Conservation (phyloP, 1,140 invertebrate genomes). For the Philaenus spumarius region DNA sequence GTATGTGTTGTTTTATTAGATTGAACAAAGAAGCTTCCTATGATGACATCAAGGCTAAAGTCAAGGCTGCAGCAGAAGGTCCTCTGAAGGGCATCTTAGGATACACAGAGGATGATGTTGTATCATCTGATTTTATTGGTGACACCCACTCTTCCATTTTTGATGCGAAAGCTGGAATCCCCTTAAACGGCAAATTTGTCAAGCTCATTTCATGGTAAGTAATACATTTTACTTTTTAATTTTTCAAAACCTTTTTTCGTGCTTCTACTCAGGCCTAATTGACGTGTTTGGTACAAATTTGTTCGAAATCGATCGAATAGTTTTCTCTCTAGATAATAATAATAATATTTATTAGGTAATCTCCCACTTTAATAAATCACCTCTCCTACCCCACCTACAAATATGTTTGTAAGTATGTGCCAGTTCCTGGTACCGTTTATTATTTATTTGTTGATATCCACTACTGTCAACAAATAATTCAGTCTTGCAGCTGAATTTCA, state of each 20-base stretch:
- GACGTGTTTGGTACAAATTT: no score
- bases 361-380: no score
- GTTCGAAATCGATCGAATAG: no score
- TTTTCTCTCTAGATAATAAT: no score
- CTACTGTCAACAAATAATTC: background rate
- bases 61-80: conserved; percentile 56
- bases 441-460: no score
- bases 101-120: conserved; percentile 65
- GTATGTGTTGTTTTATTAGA: conserved; percentile 13
- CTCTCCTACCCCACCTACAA: no score
- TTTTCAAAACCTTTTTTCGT: no score
- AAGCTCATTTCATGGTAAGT: conserved; percentile 28
- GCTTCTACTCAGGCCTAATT: no score
- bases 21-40: conserved; percentile 47
- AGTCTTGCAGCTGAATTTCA: background rate
- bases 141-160: conserved; percentile 57
- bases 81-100: conserved; percentile 56
- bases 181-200: conserved; percentile 43
- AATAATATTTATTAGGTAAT: no score
- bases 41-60: conserved; percentile 56
- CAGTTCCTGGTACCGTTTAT: no score
- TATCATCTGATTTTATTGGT: conserved; percentile 59
- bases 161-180: conserved; percentile 63
- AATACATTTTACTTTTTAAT: no score
- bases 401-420: no score